These are phyloP conservation scores for Phaethon lepturus DNA, from an alignment of 2,113 vertebrate species.

Conservation along the genomic window DNA sequence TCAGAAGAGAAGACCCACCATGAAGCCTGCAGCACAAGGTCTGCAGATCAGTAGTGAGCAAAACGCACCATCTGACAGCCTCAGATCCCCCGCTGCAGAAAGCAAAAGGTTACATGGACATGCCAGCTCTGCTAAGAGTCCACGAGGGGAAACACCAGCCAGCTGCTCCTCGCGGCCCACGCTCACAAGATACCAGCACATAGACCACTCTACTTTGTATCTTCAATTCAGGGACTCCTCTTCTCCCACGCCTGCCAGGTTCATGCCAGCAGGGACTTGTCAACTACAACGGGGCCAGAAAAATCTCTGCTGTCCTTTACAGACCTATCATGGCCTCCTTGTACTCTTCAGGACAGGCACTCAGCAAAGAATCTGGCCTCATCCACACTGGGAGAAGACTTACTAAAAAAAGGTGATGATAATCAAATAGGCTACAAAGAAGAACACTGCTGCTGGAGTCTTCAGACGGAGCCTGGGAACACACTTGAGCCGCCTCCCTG, in stretches of 20 bases:
- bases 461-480: not conserved
- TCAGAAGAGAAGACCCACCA: not conserved
- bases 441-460: not conserved
- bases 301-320: not conserved
- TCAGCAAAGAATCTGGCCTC: not conserved
- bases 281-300: rapidly evolving
- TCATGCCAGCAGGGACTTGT: not conserved
- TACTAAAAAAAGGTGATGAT: not conserved
- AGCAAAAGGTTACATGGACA: not conserved
- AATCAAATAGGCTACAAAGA: not conserved
- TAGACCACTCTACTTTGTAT: not conserved
- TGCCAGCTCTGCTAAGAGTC: not conserved
- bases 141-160: not conserved
- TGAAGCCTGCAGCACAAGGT: not conserved
- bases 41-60: not conserved
- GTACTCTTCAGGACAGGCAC: not conserved
- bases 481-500: not conserved
- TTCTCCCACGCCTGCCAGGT: not conserved
- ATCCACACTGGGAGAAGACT: not conserved
- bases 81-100: rapidly evolving
- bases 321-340: not conserved
- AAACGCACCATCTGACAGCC: not conserved
- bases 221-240: not conserved
- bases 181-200: not conserved
- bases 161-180: not conserved